Percentiles rank a stretch among this genome's conserved stretches.
Evolutionary conservation across 1,140 invertebrate species (phyloP).

Genomic region (Vanessa tameamea): DNA sequence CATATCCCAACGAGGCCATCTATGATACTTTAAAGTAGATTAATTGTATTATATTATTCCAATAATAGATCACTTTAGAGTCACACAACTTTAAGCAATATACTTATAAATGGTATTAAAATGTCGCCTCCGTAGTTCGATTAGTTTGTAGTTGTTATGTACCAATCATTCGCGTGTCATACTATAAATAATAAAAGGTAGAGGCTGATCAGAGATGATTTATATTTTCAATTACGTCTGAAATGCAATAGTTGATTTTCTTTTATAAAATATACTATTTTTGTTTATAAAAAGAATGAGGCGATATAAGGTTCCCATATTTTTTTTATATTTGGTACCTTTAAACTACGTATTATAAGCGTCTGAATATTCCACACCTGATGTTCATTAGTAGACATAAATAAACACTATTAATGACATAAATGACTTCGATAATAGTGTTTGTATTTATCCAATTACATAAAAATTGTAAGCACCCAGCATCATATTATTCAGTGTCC

Average conservation of each 20-base stretch:
- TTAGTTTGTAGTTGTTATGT: slow-evolving; percentile 18
- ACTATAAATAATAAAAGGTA: slow-evolving; percentile 18
- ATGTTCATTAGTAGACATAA: not conserved
- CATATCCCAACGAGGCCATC: slow-evolving; percentile 79
- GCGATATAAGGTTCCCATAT: not conserved
- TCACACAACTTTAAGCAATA: slow-evolving; percentile 38
- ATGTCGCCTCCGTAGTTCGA: slow-evolving; percentile 28
- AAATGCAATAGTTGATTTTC: not conserved
- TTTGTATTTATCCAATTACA: not conserved
- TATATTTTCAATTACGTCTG: not conserved
- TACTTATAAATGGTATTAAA: slow-evolving; percentile 21
- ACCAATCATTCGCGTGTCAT: slow-evolving; percentile 30
- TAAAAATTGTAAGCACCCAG: not conserved
- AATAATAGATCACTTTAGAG: slow-evolving; percentile 26
- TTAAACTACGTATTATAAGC: not conserved
- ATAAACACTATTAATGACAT: no score
- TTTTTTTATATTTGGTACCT: not conserved
- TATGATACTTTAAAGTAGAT: slow-evolving; percentile 78
- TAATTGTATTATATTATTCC: slow-evolving; percentile 48
- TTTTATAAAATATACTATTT: not conserved
- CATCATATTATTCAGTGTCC: not conserved
- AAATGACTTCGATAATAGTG: not conserved
- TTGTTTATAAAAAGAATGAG: not conserved
- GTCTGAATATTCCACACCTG: not conserved
- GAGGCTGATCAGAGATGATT: slow-evolving; percentile 17